Evolutionary conservation across 2,888 invertebrate species (phyloP).

Genomic region (Lasioglossum vierecki): DNA sequence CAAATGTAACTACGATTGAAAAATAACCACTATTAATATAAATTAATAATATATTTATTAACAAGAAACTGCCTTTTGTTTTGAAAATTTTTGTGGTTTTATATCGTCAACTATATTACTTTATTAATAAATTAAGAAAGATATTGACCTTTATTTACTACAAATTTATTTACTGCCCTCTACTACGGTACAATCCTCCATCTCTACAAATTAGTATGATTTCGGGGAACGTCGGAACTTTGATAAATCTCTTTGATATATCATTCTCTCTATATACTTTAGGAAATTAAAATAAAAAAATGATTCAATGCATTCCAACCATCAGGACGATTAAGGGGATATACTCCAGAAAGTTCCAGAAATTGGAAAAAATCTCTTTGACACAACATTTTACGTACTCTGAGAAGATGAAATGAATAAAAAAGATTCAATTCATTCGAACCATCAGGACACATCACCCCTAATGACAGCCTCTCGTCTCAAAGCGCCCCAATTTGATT

Average conservation of each 20-base stretch:
- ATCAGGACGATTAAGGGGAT: no score
- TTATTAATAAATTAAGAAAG: neutral
- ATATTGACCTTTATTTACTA: neutral
- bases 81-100: no score
- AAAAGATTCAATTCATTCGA: neutral
- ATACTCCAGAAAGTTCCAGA: neutral
- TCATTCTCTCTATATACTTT: neutral
- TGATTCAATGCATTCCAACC: neutral
- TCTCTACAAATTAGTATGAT: neutral
- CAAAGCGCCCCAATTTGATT: neutral
- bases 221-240: neutral
- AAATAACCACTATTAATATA: neutral
- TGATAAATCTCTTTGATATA: neutral
- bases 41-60: neutral
- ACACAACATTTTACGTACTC: neutral
- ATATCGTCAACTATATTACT: neutral
- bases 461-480: neutral
- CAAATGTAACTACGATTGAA: no score
- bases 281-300: neutral
- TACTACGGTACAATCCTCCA: neutral
- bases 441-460: neutral
- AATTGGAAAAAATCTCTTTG: neutral
- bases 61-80: neutral
- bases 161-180: neutral
- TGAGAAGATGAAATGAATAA: neutral